These are phyloP conservation scores for Macaria liturata DNA, from an alignment of 2,888 invertebrate genomes.

Conservation along the genomic window DNA sequence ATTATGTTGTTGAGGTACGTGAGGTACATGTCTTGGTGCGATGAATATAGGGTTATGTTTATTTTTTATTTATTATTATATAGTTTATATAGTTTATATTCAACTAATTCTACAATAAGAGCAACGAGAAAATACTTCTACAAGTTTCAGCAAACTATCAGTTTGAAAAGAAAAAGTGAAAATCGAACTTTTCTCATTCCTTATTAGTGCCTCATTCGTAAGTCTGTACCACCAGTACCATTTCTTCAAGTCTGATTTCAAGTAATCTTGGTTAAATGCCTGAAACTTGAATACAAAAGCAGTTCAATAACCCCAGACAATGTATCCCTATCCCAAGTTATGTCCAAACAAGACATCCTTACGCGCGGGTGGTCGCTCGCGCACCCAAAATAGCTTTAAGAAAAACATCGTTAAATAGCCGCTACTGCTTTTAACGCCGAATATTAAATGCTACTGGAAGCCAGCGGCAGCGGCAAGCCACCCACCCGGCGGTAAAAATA, in stretches of 20 bases:
- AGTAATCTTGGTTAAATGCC: too few relatives aligned
- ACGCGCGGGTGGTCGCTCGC: slow-evolving; percentile 68
- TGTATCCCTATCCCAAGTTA: slow-evolving; percentile 15
- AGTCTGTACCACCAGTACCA: too few relatives aligned
- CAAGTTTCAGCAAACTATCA: too few relatives aligned
- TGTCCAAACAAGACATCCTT: slow-evolving; percentile 23
- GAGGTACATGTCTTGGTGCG: background rate
- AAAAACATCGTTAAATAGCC: slow-evolving; percentile 80
- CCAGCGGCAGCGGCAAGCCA: slow-evolving; percentile 59
- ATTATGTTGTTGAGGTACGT: background rate
- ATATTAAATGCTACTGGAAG: slow-evolving; percentile 77
- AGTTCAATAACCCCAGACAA: slow-evolving; percentile 17
- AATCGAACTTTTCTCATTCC: too few relatives aligned
- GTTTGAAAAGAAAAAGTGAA: too few relatives aligned
- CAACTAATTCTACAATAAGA: too few relatives aligned
- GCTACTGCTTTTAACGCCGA: slow-evolving; percentile 47
- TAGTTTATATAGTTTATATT: too few relatives aligned
- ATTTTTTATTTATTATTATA: too few relatives aligned
- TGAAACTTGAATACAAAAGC: background rate
- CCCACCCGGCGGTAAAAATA: slow-evolving; percentile 73
- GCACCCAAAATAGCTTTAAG: slow-evolving; percentile 72
- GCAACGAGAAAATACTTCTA: too few relatives aligned
- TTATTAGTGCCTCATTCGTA: too few relatives aligned
- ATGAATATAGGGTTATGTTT: too few relatives aligned
- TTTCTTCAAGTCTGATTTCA: too few relatives aligned